Conservation (phyloP, 2,888 invertebrate genomes). For the Lobophora halterata region DNA sequence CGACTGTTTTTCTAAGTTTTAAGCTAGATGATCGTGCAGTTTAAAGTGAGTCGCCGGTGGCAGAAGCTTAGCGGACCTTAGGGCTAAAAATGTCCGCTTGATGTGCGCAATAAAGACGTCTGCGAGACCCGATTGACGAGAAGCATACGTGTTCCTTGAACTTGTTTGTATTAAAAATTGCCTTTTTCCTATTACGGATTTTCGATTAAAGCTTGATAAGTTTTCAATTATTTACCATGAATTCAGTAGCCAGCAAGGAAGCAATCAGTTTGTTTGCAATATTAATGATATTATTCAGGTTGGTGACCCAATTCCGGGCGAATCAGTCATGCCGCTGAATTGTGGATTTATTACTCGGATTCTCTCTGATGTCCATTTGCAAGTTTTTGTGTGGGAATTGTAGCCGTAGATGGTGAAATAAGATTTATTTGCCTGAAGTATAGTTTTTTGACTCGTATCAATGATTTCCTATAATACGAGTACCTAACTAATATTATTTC, state of each 20-base stretch:
- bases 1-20: no score
- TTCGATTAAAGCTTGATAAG: constrained; percentile 10
- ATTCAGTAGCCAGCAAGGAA: constrained; percentile 18
- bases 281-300: constrained; percentile 33
- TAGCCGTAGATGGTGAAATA: no score
- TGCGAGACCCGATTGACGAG: background rate
- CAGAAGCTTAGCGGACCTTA: no score
- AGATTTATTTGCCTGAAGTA: no score
- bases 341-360: constrained; percentile 25
- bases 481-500: no score
- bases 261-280: constrained; percentile 17
- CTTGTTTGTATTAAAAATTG: constrained; percentile 13
- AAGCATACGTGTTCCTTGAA: constrained; percentile 2
- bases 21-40: no score
- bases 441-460: no score
- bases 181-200: constrained; percentile 10
- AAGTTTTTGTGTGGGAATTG: no score
- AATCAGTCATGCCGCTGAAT: constrained; percentile 18
- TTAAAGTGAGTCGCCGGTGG: no score
- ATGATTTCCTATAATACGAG: no score
- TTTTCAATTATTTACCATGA: constrained; percentile 9
- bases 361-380: constrained; percentile 2
- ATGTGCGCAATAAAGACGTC: no score
- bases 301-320: constrained; percentile 36
- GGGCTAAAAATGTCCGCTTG: no score